Base-by-base conservation (phyloP, 2,797 vertebrate genomes). In the Paedocypris micromegethes region DNA sequence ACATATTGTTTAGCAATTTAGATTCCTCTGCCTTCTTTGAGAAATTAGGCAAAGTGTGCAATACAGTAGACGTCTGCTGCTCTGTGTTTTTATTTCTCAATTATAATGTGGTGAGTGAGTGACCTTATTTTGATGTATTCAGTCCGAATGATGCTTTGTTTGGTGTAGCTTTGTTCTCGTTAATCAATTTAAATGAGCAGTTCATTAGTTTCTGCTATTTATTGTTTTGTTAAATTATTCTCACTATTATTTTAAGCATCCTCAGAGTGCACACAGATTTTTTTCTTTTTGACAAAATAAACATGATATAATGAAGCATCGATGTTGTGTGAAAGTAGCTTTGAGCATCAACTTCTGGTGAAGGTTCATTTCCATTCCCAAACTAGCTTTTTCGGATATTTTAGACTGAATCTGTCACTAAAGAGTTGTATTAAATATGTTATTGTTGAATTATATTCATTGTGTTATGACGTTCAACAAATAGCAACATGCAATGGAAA, bases 181-280 rank as follows among this genome's bases (percentile, higher is more conserved):
- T 3, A 3, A 6, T 49, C 5, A 5, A n/a, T 49, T 6, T 6
- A 7, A 7, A 5, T 49, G 48, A 6, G 37, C 54, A 1, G 40
- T 56, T 39, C 38, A 4, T 23, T 54, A 54, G 23, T 23, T 23
- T 23, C 23, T 23, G 23, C 23, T 42, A 59, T 74, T 77, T 58
- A 39, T 59, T 54, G 37, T 76, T 76, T 74, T 65, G 64, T 70
- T 40, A 56, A 55, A 61, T 73, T 54, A 61, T 69, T 72, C 72
- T 73, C 49, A 59, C 46, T 69, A 73, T 78, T 73, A 71, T 78
- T 66, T 70, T 48, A 5, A 66, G 6, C 66, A 66, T 69, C 41
- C 52, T 47, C 52, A 3, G 60, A 57, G 57, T 72, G 51, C 55
- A 62, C 48, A 41, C 40, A 43, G 38, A 38, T 56, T 45, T 73